Evolutionary conservation across 2,797 vertebrate genomes (phyloP).

Genomic region (Holocentrus rufus): DNA sequence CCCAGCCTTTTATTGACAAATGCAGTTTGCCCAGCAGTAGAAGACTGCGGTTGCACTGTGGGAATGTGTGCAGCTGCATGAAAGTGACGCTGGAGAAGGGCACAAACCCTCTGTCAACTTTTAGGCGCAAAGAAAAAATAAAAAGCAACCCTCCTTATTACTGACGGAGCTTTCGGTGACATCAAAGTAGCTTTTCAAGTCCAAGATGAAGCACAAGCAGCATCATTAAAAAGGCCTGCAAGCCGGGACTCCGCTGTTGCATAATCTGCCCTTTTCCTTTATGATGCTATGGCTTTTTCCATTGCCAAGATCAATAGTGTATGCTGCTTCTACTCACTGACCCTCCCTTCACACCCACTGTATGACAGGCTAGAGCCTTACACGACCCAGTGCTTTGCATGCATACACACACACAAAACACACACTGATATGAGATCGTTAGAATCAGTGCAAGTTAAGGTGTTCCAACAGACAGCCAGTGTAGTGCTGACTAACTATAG

Average conservation of each 20-base stretch:
- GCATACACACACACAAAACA: slow-evolving; percentile 31
- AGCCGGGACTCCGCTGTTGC: slow-evolving; percentile 18
- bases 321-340: slow-evolving; percentile 19
- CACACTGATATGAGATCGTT: background rate
- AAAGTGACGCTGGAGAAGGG: too few relatives aligned
- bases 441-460: too few relatives aligned
- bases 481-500: too few relatives aligned
- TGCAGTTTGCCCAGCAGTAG: too few relatives aligned
- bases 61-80: too few relatives aligned
- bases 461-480: too few relatives aligned
- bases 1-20: too few relatives aligned
- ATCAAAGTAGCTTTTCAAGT: background rate
- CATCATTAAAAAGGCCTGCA: slow-evolving; percentile 14
- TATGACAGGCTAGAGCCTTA: slow-evolving; percentile 36
- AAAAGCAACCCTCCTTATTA: background rate
- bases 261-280: slow-evolving; percentile 34
- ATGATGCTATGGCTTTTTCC: slow-evolving; percentile 46
- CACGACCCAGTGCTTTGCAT: slow-evolving; percentile 35
- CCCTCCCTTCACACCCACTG: slow-evolving; percentile 26
- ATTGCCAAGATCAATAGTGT: slow-evolving; percentile 47
- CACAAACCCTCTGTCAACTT: too few relatives aligned
- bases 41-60: too few relatives aligned
- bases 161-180: background rate
- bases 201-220: slow-evolving; percentile 18
- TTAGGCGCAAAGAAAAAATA: too few relatives aligned